Conservation (phyloP, 2,888 invertebrate genomes). For the Parnassius apollo region DNA sequence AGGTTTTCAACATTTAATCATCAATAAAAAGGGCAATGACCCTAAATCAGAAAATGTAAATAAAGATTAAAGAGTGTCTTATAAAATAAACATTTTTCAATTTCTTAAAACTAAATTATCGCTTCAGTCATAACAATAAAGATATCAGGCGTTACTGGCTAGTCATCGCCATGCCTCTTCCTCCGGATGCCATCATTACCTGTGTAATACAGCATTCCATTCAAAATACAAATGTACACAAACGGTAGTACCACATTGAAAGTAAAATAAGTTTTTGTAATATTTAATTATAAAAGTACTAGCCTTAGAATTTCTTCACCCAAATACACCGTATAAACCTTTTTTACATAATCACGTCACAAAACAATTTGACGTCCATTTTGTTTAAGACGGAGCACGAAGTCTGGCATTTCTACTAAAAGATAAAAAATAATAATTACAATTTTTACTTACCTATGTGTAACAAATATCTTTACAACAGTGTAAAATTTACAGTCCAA, state of each 20-base stretch:
- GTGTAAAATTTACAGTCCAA: constrained; percentile 33
- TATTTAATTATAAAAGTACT: background rate
- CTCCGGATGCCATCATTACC: constrained; percentile 23
- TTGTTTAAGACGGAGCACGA: constrained; percentile 57
- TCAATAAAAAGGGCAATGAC: constrained; percentile 54
- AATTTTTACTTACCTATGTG: constrained; percentile 48
- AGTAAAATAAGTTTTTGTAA: too few relatives aligned
- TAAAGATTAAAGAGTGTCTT: constrained; percentile 30
- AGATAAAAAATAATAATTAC: constrained; percentile 1
- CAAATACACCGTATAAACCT: constrained; percentile 36
- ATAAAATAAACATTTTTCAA: too few relatives aligned
- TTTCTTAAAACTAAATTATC: background rate
- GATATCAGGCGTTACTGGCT: constrained; percentile 23
- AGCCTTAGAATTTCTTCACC: background rate
- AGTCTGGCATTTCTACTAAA: constrained; percentile 15
- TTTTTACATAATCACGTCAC: constrained; percentile 77
- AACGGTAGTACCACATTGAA: background rate
- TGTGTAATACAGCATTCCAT: constrained; percentile 27
- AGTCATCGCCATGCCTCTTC: constrained; percentile 44
- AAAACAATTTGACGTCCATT: constrained; percentile 74
- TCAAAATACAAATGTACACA: constrained; percentile 27
- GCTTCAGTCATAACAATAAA: constrained; percentile 16
- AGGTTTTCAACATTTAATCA: too few relatives aligned
- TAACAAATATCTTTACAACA: constrained; percentile 35
- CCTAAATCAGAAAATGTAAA: constrained; percentile 52